phyloP scores from a whole-genome alignment of 2,797 vertebrate genomes.

The Pygocentrus nattereri region DNA sequence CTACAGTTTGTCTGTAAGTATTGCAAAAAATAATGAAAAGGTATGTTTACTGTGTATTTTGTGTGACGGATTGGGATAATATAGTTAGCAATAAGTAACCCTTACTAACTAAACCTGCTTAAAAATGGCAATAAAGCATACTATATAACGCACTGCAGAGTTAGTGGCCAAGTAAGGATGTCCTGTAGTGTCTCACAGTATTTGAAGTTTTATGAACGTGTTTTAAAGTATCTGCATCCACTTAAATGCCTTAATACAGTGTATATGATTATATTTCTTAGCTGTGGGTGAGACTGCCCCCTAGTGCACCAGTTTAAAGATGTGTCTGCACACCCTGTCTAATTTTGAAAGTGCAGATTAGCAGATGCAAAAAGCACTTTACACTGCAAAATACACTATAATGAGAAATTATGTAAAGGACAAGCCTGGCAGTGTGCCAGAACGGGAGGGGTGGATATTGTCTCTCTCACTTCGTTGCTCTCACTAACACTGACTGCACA shows the following conservation, averaged over 20 bases:
- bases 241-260: not conserved
- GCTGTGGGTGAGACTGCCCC: not conserved
- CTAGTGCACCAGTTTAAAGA: not conserved
- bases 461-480: not conserved
- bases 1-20: no score
- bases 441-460: not conserved
- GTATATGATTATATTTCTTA: not conserved
- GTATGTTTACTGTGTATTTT: no score
- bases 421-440: not conserved
- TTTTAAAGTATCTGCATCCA: no score
- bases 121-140: no score
- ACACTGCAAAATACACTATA: not conserved
- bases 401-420: conserved; percentile 7
- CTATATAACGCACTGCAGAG: not conserved
- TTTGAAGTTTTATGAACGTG: no score
- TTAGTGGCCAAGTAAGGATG: not conserved
- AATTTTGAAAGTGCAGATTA: not conserved
- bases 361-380: conserved; percentile 3
- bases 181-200: no score
- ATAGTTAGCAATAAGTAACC: no score
- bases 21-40: no score
- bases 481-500: not conserved
- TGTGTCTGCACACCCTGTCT: not conserved
- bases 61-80: no score
- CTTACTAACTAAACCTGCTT: no score